A percentile compares a stretch with the other conserved stretches of the same genome.
These are phyloP conservation scores for Notodonta ziczac DNA, from an alignment of 2,888 invertebrate species.

Conservation along the genomic window DNA sequence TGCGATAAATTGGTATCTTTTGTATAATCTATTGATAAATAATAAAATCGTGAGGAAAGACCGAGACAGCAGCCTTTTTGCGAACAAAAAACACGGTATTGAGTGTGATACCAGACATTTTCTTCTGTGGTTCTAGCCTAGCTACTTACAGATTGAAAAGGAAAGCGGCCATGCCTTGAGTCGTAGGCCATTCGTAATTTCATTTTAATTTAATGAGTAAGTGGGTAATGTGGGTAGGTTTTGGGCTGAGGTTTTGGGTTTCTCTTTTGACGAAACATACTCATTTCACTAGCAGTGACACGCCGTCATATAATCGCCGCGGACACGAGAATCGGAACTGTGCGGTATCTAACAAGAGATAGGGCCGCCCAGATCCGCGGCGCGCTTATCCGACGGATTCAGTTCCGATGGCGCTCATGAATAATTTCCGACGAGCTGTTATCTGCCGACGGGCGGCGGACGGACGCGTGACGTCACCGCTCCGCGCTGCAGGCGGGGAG, in stretches of 20 bases:
- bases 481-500: neutral
- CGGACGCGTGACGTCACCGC: conserved; percentile 16
- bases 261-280: too few species aligned
- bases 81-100: too few species aligned
- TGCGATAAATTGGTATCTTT: neutral
- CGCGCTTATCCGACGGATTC: conserved; percentile 20
- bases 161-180: neutral
- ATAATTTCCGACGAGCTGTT: conserved; percentile 20
- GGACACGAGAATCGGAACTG: neutral
- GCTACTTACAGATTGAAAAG: neutral
- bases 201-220: too few species aligned
- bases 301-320: neutral
- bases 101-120: neutral
- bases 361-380: conserved; percentile 5
- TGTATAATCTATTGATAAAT: too few species aligned
- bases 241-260: too few species aligned
- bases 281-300: neutral
- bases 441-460: conserved; percentile 22
- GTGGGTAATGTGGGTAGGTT: too few species aligned
- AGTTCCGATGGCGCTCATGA: conserved; percentile 17
- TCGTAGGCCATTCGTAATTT: neutral
- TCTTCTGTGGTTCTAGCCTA: neutral
- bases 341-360: conserved; percentile 5
- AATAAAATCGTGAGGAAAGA: too few species aligned
- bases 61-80: too few species aligned